Evolutionary conservation across 2,797 vertebrate genomes (phyloP).

Genomic region (Eutrigla gurnardus): DNA sequence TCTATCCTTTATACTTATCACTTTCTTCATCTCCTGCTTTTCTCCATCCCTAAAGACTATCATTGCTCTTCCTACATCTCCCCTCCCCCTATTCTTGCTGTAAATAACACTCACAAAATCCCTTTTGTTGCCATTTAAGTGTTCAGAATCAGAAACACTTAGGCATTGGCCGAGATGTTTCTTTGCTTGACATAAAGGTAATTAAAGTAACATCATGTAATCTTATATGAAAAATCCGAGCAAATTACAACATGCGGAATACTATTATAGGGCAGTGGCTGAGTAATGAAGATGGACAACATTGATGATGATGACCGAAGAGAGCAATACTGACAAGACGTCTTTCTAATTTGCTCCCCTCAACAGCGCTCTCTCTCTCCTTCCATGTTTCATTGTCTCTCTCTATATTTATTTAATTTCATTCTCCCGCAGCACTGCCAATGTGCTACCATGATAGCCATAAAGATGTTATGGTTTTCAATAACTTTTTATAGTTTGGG

Average conservation of each 20-base stretch:
- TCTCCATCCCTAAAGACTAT: background rate
- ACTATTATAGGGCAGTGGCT: background rate
- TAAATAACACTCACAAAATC: background rate
- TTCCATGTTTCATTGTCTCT: conserved; percentile 22
- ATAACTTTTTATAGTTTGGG: conserved; percentile 70
- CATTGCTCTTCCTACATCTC: background rate
- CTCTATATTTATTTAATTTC: conserved; percentile 46
- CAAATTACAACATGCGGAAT: conserved; percentile 18
- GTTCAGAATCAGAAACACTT: conserved; percentile 3
- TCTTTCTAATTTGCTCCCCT: conserved; percentile 11
- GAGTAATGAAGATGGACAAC: conserved; percentile 37
- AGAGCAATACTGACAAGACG: conserved; percentile 30
- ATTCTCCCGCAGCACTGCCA: conserved; percentile 39
- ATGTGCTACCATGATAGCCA: conserved; percentile 43
- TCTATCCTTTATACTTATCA: background rate
- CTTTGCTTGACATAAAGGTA: conserved; percentile 14
- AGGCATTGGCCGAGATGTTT: conserved; percentile 24
- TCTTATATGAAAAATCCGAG: background rate
- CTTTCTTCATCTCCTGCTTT: background rate
- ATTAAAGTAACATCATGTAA: conserved; percentile 18
- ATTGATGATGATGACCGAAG: conserved; percentile 20
- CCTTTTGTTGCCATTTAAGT: background rate
- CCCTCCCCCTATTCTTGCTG: background rate
- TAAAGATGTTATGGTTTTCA: conserved; percentile 69
- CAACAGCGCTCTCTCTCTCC: conserved; percentile 16